A percentile compares a stretch with the other conserved stretches of the same genome.
Evolutionary conservation across 2,113 vertebrate genomes (phyloP).

Genomic region (Emydura subglobosa): DNA sequence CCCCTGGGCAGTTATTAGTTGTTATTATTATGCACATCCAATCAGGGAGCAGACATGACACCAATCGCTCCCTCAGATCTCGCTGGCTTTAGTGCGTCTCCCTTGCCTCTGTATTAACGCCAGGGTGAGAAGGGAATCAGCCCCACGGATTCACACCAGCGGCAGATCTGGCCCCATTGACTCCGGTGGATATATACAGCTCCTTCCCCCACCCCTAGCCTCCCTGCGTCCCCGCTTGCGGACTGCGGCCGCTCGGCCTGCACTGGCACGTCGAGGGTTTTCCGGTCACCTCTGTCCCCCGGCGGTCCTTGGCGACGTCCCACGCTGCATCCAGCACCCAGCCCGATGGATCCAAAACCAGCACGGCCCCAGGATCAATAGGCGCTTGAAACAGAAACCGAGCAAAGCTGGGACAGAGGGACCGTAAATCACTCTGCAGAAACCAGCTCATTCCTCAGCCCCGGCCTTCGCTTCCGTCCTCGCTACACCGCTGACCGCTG

Average conservation of each 20-base stretch:
- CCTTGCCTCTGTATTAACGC: background rate
- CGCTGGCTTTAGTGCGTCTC: background rate
- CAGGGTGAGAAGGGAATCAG: too few relatives aligned
- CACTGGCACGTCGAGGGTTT: background rate
- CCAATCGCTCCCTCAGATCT: background rate
- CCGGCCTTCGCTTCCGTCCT: background rate
- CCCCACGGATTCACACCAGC: background rate
- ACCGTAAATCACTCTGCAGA: background rate
- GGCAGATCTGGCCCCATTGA: background rate
- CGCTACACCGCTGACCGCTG: background rate
- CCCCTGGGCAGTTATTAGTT: background rate
- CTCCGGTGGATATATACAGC: background rate
- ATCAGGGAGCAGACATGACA: background rate
- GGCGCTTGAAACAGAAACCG: background rate
- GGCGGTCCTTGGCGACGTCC: background rate
- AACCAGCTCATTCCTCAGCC: background rate
- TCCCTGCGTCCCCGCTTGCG: background rate
- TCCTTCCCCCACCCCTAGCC: too few relatives aligned
- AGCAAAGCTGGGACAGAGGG: too few relatives aligned
- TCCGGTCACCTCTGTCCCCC: background rate
- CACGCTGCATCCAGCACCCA: background rate
- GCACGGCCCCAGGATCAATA: background rate
- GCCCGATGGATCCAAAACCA: background rate
- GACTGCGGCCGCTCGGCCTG: background rate
- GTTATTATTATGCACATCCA: background rate